These are phyloP conservation scores for Nomada hirtipes DNA, from an alignment of 2,888 invertebrate species.

Conservation along the genomic window DNA sequence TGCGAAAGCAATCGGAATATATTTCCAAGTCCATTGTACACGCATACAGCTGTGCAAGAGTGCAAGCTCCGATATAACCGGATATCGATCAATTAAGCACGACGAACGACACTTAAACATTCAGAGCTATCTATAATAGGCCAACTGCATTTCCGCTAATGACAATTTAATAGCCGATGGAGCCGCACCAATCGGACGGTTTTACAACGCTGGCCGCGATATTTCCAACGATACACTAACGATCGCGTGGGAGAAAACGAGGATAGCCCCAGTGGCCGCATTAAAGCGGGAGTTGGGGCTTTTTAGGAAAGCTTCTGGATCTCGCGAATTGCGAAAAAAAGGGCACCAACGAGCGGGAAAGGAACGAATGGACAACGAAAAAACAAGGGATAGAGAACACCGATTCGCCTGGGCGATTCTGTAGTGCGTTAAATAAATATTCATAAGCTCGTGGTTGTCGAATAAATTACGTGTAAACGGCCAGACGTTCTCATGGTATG, in stretches of 20 bases:
- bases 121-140: conserved; percentile 49
- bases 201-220: conserved; percentile 20
- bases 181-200: conserved; percentile 14
- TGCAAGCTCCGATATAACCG: conserved; percentile 44
- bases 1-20: conserved; percentile 34
- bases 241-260: neutral
- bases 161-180: conserved; percentile 59
- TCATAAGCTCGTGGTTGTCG: conserved; percentile 35
- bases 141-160: conserved; percentile 53
- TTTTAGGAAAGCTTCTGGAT: neutral
- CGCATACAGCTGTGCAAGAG: conserved; percentile 22
- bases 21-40: conserved; percentile 39
- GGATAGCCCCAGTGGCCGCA: conserved; percentile 30
- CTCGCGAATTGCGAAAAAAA: conserved; percentile 4
- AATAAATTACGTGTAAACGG: conserved; percentile 37
- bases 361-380: neutral
- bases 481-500: conserved; percentile 17
- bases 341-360: neutral
- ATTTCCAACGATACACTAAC: conserved; percentile 19
- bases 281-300: conserved; percentile 29
- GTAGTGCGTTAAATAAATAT: conserved; percentile 44
- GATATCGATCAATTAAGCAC: conserved; percentile 61
- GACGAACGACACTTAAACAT: conserved; percentile 59
- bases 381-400: neutral
- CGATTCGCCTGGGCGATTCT: neutral